Evolutionary conservation across 2,888 invertebrate genomes (phyloP).

Genomic region (Drosophila lutescens): DNA sequence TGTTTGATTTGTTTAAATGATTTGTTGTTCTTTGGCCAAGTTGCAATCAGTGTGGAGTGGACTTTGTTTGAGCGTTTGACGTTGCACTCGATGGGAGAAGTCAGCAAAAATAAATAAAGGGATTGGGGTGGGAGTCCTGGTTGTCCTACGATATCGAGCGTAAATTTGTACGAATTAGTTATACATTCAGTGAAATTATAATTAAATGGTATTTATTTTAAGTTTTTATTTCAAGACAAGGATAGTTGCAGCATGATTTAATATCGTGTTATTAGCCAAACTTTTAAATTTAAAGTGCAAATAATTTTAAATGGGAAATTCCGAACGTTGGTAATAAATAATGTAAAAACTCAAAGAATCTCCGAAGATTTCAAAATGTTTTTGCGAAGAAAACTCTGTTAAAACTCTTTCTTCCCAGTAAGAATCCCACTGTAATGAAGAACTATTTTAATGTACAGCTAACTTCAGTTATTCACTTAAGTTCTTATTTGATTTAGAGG

Average conservation of each 20-base stretch:
- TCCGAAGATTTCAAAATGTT: not conserved
- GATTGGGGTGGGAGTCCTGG: not conserved
- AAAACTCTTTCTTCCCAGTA: not conserved
- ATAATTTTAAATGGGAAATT: no score
- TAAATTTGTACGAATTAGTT: not conserved
- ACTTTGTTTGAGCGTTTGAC: slow-evolving; percentile 27
- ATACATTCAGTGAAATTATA: no score
- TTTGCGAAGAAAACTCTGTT: not conserved
- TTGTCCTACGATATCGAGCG: not conserved
- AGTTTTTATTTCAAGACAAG: no score
- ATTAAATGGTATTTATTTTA: no score
- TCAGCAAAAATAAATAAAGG: slow-evolving; percentile 11
- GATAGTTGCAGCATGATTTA: no score
- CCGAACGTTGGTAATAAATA: no score
- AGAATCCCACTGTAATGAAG: not conserved
- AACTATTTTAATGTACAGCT: not conserved
- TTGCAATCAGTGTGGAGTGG: slow-evolving; percentile 50
- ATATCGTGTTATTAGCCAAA: no score
- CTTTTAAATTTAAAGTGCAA: no score
- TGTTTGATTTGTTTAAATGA: slow-evolving; percentile 63
- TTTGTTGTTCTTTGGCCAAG: slow-evolving; percentile 67
- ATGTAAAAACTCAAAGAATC: not conserved
- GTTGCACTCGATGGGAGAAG: slow-evolving; percentile 28
- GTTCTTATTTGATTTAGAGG: slow-evolving; percentile 9
- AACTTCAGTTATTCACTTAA: slow-evolving; percentile 5